These are phyloP conservation scores for Pachyramphus minor DNA, from an alignment of 2,113 vertebrate species.

Conservation along the genomic window DNA sequence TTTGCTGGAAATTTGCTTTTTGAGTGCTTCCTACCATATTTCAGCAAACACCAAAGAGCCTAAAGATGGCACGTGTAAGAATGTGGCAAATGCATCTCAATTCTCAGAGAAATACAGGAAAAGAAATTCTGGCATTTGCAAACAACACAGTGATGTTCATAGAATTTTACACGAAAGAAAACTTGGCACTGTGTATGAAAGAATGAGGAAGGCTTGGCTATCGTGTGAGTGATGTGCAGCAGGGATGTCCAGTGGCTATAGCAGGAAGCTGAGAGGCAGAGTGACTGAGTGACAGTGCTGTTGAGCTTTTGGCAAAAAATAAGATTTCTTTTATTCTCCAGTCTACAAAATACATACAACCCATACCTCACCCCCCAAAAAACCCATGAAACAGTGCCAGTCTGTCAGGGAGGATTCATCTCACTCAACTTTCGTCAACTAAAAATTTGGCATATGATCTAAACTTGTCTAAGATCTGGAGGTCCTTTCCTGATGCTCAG, in stretches of 20 bases:
- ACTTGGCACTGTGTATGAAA: neutral
- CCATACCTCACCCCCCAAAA: neutral
- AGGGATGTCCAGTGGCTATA: neutral
- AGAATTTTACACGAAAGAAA: neutral
- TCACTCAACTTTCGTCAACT: neutral
- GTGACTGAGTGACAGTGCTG: neutral
- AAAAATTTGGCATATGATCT: neutral
- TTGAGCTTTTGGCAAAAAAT: neutral
- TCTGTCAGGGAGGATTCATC: neutral
- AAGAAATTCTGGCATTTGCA: neutral
- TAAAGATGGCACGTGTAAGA: slow-evolving; percentile 6
- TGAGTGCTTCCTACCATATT: slow-evolving; percentile 24
- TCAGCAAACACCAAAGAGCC: slow-evolving; percentile 47
- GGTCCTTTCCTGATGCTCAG: neutral
- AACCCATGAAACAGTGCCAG: neutral
- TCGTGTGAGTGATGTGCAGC: neutral
- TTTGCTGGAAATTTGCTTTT: slow-evolving; percentile 44
- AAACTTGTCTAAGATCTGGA: neutral
- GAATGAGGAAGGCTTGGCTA: neutral
- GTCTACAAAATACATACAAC: neutral
- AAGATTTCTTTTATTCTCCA: neutral
- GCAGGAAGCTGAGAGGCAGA: neutral
- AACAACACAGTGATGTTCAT: slow-evolving; percentile 1
- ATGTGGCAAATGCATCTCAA: slow-evolving; percentile 50
- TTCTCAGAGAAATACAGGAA: slow-evolving; percentile 26